Conservation (phyloP, 2,113 vertebrate genomes). For the Motacilla alba region DNA sequence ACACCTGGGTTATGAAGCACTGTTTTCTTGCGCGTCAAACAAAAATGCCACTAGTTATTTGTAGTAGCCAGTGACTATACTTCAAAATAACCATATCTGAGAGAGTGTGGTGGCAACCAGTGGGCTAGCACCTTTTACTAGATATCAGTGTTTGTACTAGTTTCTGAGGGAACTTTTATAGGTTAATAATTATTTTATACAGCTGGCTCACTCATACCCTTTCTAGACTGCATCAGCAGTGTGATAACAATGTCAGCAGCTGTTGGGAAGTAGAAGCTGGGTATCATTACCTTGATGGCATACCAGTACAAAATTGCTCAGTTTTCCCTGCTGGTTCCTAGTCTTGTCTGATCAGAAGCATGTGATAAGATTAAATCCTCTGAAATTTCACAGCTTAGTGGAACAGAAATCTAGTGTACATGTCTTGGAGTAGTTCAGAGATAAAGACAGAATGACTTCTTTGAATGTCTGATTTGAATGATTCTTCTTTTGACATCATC, state of each 20-base stretch:
- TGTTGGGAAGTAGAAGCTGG: neutral
- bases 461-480: neutral
- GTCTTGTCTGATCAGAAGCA: neutral
- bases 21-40: neutral
- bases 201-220: neutral
- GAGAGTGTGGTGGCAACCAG: neutral
- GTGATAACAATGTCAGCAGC: neutral
- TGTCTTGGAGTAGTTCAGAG: neutral
- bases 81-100: neutral
- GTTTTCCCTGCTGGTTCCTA: neutral
- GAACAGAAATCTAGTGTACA: neutral
- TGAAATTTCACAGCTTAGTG: neutral
- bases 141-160: neutral
- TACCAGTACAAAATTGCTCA: neutral
- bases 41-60: neutral
- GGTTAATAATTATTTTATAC: neutral
- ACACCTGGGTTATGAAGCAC: neutral
- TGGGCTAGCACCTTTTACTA: neutral
- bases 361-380: neutral
- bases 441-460: neutral
- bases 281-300: neutral
- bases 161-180: neutral
- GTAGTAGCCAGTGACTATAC: neutral
- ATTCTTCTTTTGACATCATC: neutral
- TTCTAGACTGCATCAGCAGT: neutral